These are phyloP conservation scores for Tenualosa ilisha DNA, from an alignment of 2,797 vertebrate species.

Conservation along the genomic window DNA sequence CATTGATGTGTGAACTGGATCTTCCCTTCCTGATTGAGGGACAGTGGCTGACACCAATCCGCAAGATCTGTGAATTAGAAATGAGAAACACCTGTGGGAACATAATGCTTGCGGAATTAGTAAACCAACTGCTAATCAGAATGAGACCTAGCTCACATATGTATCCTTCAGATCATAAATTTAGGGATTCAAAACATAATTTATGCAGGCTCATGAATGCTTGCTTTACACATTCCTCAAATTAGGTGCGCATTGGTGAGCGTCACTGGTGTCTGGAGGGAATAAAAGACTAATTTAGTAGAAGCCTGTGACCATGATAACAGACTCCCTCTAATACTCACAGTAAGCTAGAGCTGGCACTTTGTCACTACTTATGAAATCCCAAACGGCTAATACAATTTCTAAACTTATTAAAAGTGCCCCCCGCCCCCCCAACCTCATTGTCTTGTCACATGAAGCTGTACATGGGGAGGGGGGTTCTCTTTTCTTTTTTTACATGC, in stretches of 20 bases:
- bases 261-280: background rate
- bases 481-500: no score
- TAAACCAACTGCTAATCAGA: background rate
- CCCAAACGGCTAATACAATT: background rate
- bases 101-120: background rate
- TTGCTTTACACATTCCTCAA: background rate
- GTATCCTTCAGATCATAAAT: background rate
- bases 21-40: background rate
- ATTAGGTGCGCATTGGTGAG: background rate
- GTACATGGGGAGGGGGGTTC: background rate
- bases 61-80: background rate
- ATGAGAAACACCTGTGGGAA: background rate
- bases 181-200: background rate
- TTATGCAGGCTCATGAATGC: background rate
- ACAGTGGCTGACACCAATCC: background rate
- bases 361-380: background rate
- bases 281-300: background rate
- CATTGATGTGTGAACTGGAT: slow-evolving; percentile 12
- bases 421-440: background rate
- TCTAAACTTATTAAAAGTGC: background rate
- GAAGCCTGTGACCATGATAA: background rate
- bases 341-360: background rate
- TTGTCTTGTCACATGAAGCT: background rate
- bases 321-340: background rate
- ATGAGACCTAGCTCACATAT: background rate